phyloP scores from a whole-genome alignment of 2,113 vertebrate species.

The Lampris megalopsis region DNA sequence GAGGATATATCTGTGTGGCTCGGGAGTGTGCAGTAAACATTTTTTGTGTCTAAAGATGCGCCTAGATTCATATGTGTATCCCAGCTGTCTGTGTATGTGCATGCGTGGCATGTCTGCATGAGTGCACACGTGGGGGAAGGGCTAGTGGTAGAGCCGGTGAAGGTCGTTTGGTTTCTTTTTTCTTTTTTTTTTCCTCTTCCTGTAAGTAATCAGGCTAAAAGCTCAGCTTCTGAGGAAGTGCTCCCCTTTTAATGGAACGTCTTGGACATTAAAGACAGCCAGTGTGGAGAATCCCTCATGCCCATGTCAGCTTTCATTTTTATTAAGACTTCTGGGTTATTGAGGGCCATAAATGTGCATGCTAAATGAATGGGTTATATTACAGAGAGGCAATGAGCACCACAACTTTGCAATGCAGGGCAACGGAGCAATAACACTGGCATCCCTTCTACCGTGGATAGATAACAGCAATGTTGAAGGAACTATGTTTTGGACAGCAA shows the following conservation, averaged over 20 bases:
- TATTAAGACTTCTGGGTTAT: constrained; percentile 88
- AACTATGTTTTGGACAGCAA: constrained; percentile 34
- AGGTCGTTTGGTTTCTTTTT: constrained; percentile 78
- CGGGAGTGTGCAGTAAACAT: constrained; percentile 15
- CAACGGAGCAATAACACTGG: constrained; percentile 46
- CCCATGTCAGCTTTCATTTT: constrained; percentile 86
- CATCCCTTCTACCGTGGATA: constrained; percentile 35
- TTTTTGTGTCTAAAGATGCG: not conserved
- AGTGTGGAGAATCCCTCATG: constrained; percentile 81
- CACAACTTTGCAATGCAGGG: constrained; percentile 63
- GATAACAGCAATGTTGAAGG: constrained; percentile 40
- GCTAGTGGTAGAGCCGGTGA: constrained; percentile 73
- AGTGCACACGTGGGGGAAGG: constrained; percentile 46
- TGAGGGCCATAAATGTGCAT: constrained; percentile 82
- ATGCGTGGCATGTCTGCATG: constrained; percentile 12
- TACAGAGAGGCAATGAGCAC: constrained; percentile 61
- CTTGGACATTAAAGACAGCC: constrained; percentile 85
- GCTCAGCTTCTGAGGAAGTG: constrained; percentile 83
- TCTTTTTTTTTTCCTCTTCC: constrained; percentile 76
- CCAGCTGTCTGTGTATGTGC: constrained; percentile 11
- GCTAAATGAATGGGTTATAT: constrained; percentile 82
- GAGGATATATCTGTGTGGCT: not conserved
- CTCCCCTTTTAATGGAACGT: constrained; percentile 85
- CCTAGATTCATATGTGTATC: constrained; percentile 2
- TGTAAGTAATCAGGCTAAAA: constrained; percentile 90